phyloP scores from a whole-genome alignment of 2,797 vertebrate genomes.

The Notolabrus celidotus region DNA sequence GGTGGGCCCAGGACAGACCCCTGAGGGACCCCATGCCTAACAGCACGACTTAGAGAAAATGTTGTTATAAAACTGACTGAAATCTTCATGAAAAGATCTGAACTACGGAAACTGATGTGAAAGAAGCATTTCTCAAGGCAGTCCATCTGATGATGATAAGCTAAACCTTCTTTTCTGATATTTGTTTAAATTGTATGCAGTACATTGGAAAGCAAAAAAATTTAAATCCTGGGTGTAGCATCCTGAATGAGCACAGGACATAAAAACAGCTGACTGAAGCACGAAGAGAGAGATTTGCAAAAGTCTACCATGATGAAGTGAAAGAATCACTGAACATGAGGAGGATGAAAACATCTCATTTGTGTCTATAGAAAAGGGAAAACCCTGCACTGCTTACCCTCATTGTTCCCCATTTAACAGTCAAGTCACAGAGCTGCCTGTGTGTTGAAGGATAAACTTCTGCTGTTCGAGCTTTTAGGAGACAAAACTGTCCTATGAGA shows the following conservation, averaged over 20 bases:
- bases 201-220: not conserved
- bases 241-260: constrained; percentile 15
- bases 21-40: not conserved
- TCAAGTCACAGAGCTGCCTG: constrained; percentile 33
- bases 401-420: constrained; percentile 29
- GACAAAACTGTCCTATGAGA: constrained; percentile 45
- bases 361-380: constrained; percentile 34
- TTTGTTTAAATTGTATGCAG: no score
- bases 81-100: not conserved
- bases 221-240: no score
- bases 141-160: no score
- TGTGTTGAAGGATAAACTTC: constrained; percentile 11
- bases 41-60: not conserved
- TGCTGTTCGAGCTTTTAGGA: constrained; percentile 31
- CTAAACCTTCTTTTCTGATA: not conserved
- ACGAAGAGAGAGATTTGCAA: not conserved
- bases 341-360: constrained; percentile 30
- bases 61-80: no score
- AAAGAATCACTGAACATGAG: constrained; percentile 23
- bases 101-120: no score
- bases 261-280: constrained; percentile 23
- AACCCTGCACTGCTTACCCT: not conserved
- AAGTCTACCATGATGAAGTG: constrained; percentile 24
- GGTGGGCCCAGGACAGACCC: not conserved
- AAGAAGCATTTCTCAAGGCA: no score